A percentile compares a stretch with the other conserved stretches of the same genome.
Evolutionary conservation across 2,888 invertebrate species (phyloP).

Genomic region (Conus canariensis): DNA sequence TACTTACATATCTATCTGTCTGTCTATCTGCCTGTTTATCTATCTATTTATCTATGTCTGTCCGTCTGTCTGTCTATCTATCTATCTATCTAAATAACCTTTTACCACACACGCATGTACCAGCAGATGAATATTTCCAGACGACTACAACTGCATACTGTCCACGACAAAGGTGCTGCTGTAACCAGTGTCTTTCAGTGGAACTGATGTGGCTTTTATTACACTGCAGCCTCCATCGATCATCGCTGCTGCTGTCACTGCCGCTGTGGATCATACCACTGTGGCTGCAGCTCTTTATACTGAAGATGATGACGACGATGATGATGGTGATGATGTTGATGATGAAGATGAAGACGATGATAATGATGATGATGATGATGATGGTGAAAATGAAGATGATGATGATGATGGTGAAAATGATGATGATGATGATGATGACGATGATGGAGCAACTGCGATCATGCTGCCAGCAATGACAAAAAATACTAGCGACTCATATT

Average conservation of each 20-base stretch:
- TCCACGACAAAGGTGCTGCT: no score
- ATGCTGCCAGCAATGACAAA: no score
- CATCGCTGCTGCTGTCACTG: not conserved
- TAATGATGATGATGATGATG: constrained; percentile 5
- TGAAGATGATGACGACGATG: not conserved
- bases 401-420: constrained; percentile 1
- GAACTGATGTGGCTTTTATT: not conserved
- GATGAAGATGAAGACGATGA: not conserved
- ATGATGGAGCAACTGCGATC: not conserved
- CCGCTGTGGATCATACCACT: not conserved
- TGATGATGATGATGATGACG: not conserved
- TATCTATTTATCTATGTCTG: no score
- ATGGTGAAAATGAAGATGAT: not conserved
- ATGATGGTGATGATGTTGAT: not conserved
- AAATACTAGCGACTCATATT: no score
- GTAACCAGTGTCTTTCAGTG: no score
- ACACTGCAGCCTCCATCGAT: not conserved
- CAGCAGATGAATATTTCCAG: no score
- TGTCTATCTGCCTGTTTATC: no score
- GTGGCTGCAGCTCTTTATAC: not conserved
- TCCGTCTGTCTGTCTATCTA: no score
- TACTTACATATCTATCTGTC: no score
- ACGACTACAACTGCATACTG: no score
- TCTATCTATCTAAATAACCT: no score
- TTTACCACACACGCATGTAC: no score